Conservation (phyloP, 2,797 vertebrate species). For the Glossophaga mutica region DNA sequence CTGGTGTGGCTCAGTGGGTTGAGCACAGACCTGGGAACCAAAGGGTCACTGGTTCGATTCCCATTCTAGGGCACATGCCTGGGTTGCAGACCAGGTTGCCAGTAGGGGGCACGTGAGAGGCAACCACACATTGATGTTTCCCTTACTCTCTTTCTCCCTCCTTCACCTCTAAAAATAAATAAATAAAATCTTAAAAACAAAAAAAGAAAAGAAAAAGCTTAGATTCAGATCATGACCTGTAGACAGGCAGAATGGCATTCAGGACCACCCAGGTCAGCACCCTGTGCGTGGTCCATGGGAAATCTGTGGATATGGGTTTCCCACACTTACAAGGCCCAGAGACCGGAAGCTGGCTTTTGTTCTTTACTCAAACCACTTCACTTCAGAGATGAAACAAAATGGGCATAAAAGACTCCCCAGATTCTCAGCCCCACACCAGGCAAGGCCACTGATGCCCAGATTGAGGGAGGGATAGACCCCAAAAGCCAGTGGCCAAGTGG, state of each 20-base stretch:
- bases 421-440: background rate
- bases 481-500: background rate
- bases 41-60: too few species aligned
- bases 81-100: too few species aligned
- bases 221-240: background rate
- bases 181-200: too few species aligned
- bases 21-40: too few species aligned
- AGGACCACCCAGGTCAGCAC: background rate
- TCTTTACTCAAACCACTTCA: background rate
- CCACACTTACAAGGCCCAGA: background rate
- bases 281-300: fast-evolving
- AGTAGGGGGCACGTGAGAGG: too few species aligned
- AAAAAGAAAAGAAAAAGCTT: background rate
- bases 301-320: background rate
- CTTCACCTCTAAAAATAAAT: too few species aligned
- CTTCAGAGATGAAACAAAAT: background rate
- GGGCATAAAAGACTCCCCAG: background rate
- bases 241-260: background rate
- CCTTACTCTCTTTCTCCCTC: too few species aligned
- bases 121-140: too few species aligned
- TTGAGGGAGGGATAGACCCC: background rate
- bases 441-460: background rate
- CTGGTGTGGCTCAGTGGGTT: too few species aligned
- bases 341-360: background rate
- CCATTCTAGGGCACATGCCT: too few species aligned